Percentiles rank a stretch among this genome's conserved stretches.
Conservation (phyloP, 2,888 invertebrate genomes). For the Arge pagana region DNA sequence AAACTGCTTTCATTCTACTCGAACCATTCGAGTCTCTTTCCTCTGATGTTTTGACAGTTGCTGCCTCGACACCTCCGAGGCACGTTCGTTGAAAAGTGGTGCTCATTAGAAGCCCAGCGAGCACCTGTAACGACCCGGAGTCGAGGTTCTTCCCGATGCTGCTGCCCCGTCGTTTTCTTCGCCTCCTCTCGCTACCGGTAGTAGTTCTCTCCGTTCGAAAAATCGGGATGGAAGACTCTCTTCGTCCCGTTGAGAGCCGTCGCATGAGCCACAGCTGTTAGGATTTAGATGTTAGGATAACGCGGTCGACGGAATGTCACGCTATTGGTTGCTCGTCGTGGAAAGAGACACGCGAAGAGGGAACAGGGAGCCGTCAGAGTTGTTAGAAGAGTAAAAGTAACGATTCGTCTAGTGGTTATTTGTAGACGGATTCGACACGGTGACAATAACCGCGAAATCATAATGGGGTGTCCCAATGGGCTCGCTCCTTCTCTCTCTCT, state of each 20-base stretch:
- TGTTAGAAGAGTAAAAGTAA: slow-evolving; percentile 43
- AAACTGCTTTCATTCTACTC: too few relatives aligned
- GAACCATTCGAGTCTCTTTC: slow-evolving; percentile 34
- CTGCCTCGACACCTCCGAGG: slow-evolving; percentile 57
- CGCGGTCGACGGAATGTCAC: slow-evolving; percentile 51
- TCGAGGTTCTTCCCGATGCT: background rate
- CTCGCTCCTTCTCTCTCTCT: too few relatives aligned
- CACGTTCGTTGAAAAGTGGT: slow-evolving; percentile 56
- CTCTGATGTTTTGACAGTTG: slow-evolving; percentile 58
- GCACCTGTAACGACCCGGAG: background rate
- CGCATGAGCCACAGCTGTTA: slow-evolving; percentile 55
- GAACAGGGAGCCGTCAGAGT: slow-evolving; percentile 27
- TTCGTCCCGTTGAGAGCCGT: slow-evolving; percentile 3
- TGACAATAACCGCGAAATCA: slow-evolving; percentile 53
- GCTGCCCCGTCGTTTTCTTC: slow-evolving; percentile 1
- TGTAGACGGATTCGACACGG: slow-evolving; percentile 58
- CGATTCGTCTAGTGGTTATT: slow-evolving; percentile 56
- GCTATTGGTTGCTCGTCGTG: too few relatives aligned
- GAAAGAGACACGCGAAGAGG: slow-evolving; percentile 15
- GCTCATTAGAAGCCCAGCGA: slow-evolving; percentile 44
- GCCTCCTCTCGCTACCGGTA: background rate
- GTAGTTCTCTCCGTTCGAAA: too few relatives aligned
- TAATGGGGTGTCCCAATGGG: slow-evolving; percentile 47
- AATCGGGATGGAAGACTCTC: too few relatives aligned
- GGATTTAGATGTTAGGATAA: slow-evolving; percentile 60